phyloP scores from a whole-genome alignment of 2,113 vertebrate species.

The Empidonax traillii region DNA sequence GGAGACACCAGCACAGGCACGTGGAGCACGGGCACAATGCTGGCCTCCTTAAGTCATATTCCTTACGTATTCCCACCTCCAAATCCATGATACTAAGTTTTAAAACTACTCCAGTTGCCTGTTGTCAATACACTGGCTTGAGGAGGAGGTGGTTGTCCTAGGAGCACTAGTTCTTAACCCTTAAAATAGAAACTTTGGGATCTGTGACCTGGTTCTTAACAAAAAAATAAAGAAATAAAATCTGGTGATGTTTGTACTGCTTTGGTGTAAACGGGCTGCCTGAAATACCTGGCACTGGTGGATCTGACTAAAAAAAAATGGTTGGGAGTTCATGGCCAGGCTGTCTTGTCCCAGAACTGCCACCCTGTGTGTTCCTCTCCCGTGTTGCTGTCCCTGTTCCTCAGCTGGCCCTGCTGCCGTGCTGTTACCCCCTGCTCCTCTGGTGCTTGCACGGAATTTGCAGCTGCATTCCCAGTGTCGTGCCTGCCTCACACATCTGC shows the following conservation, averaged over 20 bases:
- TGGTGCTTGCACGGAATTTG: neutral
- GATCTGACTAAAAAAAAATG: neutral
- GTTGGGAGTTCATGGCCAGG: neutral
- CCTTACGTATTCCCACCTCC: rapidly evolving
- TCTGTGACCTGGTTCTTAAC: neutral
- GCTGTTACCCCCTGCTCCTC: too few species aligned
- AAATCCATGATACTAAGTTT: neutral
- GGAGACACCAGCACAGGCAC: neutral
- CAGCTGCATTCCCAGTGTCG: neutral
- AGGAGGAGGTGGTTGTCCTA: neutral
- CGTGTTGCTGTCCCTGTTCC: neutral
- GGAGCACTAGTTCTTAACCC: neutral
- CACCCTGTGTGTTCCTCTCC: rapidly evolving
- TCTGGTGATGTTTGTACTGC: neutral
- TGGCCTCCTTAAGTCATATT: neutral
- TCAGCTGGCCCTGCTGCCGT: rapidly evolving
- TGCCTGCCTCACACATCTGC: neutral
- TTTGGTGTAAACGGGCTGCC: neutral
- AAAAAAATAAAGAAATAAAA: neutral
- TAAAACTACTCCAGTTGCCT: neutral
- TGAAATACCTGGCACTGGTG: neutral
- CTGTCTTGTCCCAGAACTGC: neutral
- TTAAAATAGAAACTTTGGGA: neutral
- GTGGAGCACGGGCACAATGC: rapidly evolving
- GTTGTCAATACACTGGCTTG: neutral